These are phyloP conservation scores for Cantharis rufa DNA, from an alignment of 2,888 invertebrate genomes.

Conservation along the genomic window DNA sequence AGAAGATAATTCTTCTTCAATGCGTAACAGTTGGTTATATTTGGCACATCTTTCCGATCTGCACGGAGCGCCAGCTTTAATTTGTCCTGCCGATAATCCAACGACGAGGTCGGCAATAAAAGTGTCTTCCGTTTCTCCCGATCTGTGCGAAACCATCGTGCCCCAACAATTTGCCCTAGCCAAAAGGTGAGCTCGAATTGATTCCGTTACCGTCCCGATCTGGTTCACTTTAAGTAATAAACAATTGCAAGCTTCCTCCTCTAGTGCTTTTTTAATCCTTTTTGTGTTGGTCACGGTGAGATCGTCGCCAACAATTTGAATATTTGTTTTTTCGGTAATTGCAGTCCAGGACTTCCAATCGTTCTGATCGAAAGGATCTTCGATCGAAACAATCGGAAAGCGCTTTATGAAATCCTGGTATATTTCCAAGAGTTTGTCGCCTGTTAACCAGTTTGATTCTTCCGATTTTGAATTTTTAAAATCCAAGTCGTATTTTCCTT, in stretches of 20 bases:
- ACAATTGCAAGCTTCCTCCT: slow-evolving; percentile 97
- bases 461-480: slow-evolving; percentile 96
- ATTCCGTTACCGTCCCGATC: slow-evolving; percentile 98
- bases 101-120: slow-evolving; percentile 99
- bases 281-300: slow-evolving; percentile 95
- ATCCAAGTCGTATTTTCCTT: slow-evolving; percentile 86
- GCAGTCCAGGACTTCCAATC: slow-evolving; percentile 94
- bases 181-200: slow-evolving; percentile 89
- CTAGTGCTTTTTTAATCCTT: slow-evolving; percentile 90
- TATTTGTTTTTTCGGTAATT: slow-evolving; percentile 74
- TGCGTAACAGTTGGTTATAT: slow-evolving; percentile 97
- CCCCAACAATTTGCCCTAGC: slow-evolving; percentile 94
- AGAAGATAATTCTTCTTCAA: slow-evolving; percentile 90
- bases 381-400: slow-evolving; percentile 93
- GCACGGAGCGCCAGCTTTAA: slow-evolving; percentile 99
- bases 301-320: slow-evolving; percentile 95
- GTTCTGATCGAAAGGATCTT: slow-evolving; percentile 99
- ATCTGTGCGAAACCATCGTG: slow-evolving; percentile 97
- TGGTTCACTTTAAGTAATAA: slow-evolving; percentile 92
- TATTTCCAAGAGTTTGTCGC: slow-evolving; percentile 81
- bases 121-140: slow-evolving; percentile 98
- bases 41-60: slow-evolving; percentile 97
- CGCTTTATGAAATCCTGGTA: slow-evolving; percentile 90
- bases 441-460: slow-evolving; percentile 76
- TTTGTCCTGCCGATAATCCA: slow-evolving; percentile 97